Evolutionary conservation across 2,888 invertebrate genomes (phyloP).

Genomic region (Mechanitis messenoides): DNA sequence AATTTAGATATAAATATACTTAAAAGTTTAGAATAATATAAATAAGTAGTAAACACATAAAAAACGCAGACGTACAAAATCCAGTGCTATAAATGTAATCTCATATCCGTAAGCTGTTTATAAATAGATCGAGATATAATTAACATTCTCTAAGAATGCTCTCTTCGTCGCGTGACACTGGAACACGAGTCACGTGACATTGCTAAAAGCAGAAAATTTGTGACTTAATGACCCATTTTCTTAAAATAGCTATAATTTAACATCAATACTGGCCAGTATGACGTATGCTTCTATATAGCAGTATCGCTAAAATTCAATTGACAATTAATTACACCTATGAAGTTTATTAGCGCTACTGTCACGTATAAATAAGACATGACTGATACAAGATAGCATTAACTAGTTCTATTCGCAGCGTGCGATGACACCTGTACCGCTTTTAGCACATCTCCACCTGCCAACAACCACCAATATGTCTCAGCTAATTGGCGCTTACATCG

Average conservation of each 20-base stretch:
- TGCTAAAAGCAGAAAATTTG: neutral
- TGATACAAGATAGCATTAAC: neutral
- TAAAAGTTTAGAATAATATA: too few species aligned
- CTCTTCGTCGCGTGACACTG: neutral
- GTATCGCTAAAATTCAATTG: too few species aligned
- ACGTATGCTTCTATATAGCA: too few species aligned
- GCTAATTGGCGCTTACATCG: conserved; percentile 2
- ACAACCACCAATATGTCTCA: neutral
- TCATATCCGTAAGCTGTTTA: neutral
- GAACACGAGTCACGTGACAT: neutral
- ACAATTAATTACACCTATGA: too few species aligned
- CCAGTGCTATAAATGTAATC: too few species aligned
- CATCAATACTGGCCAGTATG: too few species aligned
- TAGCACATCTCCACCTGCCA: conserved; percentile 2
- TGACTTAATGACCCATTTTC: too few species aligned
- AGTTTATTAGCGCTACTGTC: neutral
- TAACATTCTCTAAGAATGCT: neutral
- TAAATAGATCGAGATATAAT: conserved; percentile 1
- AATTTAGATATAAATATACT: too few species aligned
- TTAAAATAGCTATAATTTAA: too few species aligned
- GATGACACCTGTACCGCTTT: conserved; percentile 3
- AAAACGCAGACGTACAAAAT: too few species aligned
- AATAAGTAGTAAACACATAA: too few species aligned
- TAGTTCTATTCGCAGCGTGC: conserved; percentile 2
- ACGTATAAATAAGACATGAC: neutral